Conservation (phyloP, 2,113 vertebrate species). For the Antigone vipio region DNA sequence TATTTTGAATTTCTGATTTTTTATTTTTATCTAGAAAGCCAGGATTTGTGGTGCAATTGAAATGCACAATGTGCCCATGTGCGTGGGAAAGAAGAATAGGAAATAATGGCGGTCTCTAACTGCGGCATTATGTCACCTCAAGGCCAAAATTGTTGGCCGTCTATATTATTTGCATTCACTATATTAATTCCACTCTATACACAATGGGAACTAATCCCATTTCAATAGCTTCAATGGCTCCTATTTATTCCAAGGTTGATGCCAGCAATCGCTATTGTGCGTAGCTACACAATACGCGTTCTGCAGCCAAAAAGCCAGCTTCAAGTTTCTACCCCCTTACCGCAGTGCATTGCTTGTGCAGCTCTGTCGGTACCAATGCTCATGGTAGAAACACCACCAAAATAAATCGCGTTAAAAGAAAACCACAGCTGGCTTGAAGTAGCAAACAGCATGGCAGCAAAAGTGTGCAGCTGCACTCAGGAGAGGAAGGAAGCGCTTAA, state of each 20-base stretch:
- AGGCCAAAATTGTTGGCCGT: not conserved
- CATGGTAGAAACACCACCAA: not conserved
- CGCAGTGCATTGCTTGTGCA: fast-evolving
- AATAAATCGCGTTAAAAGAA: not conserved
- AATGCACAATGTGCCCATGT: not conserved
- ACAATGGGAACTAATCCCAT: not conserved
- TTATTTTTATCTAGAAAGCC: not conserved
- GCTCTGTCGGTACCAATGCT: not conserved
- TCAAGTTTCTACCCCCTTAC: not conserved
- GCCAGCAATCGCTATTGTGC: not conserved
- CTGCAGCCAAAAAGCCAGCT: not conserved
- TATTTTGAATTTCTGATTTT: not conserved
- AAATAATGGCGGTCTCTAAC: not conserved
- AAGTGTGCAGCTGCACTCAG: not conserved
- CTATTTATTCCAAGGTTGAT: not conserved
- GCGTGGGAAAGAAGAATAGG: not conserved
- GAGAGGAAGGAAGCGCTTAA: not conserved
- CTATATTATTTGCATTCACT: not conserved
- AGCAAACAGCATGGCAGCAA: not conserved
- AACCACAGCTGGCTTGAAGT: not conserved
- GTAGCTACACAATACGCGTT: not conserved
- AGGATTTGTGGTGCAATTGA: not conserved
- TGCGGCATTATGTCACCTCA: not conserved
- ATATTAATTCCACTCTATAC: not conserved
- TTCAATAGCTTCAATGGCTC: not conserved